Base-by-base conservation (phyloP, 2,797 vertebrate genomes). In the Anguilla anguilla region DNA sequence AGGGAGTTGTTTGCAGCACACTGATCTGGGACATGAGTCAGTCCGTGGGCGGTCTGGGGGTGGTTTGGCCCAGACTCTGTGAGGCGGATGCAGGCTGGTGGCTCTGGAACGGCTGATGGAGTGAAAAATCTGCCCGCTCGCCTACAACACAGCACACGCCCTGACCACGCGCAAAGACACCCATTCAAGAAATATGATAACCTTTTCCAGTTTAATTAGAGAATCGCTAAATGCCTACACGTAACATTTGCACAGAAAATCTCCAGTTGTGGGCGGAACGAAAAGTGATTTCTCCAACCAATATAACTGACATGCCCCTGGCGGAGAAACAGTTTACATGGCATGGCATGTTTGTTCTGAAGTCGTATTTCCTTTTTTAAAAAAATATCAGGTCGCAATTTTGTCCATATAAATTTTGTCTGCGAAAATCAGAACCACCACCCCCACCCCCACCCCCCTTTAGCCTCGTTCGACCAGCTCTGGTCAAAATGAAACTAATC, bases 131-230 rank as follows among this genome's bases (percentile, higher is more conserved):
- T 17, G 17, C 39, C 39, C 1, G 35, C 4, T 39, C 39, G 39
- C 15, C 39, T 17, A 0, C 81, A 28, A n/a, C 25, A 82, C 46
- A n/a, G n/a, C 81, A 22, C 43, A n/a, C 25, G 25, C 81, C 49
- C 25, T 49, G 22, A 53, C 22, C 51, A 83, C 4, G 39, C 35
- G 6, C 39, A 79, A 25, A 82, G 25, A 10, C 19, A 3, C 35
- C 19, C 15, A 79, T 19, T 82, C 0, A 25, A 49, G 17, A 77
- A 6, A 82, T 28, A 25, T 51, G 17, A 11, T 49, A 51, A 82
- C 43, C 74, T 79, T 79, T 43, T 46, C 9, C 46, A 82, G 46
- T 82, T 82, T 82, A 49, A 25, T 82, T 82, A 49, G 79, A 25
- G 22, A 46, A 11, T 13, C 22, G 1, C 79, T n/a, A 3, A 49